Conservation (phyloP, 2,113 vertebrate species). For the Cricetomys ansorgei region DNA sequence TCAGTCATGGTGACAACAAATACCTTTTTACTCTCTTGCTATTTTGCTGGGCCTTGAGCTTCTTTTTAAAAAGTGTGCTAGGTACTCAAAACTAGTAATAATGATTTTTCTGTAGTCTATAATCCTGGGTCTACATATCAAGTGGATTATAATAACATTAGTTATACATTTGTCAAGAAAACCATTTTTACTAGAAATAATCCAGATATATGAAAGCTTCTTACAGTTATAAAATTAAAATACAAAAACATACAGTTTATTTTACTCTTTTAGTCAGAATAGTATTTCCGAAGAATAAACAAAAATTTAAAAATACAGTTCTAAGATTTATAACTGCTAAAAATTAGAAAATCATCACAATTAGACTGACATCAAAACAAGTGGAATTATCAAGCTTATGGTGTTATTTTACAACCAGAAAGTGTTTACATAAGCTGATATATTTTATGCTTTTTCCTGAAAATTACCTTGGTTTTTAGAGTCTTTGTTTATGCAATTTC, state of each 20-base stretch:
- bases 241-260: not conserved
- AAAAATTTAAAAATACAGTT: not conserved
- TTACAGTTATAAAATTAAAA: slow-evolving; percentile 2
- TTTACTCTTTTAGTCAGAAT: not conserved
- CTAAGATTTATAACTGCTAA: not conserved
- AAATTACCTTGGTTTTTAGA: slow-evolving; percentile 15
- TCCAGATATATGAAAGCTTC: not conserved
- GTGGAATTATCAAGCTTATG: not conserved
- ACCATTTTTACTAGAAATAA: slow-evolving; percentile 27
- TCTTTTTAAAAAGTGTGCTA: not conserved
- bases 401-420: not conserved
- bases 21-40: not conserved
- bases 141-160: not conserved
- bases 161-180: not conserved
- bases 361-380: not conserved
- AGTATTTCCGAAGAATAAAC: not conserved
- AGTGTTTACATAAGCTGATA: not conserved
- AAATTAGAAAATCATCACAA: not conserved
- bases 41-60: not conserved
- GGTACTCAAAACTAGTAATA: not conserved
- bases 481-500: not conserved
- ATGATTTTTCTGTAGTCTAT: not conserved
- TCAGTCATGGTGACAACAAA: not conserved
- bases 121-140: not conserved
- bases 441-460: not conserved